These are phyloP conservation scores for Priocnemis perturbator DNA, from an alignment of 2,888 invertebrate genomes.

Conservation along the genomic window DNA sequence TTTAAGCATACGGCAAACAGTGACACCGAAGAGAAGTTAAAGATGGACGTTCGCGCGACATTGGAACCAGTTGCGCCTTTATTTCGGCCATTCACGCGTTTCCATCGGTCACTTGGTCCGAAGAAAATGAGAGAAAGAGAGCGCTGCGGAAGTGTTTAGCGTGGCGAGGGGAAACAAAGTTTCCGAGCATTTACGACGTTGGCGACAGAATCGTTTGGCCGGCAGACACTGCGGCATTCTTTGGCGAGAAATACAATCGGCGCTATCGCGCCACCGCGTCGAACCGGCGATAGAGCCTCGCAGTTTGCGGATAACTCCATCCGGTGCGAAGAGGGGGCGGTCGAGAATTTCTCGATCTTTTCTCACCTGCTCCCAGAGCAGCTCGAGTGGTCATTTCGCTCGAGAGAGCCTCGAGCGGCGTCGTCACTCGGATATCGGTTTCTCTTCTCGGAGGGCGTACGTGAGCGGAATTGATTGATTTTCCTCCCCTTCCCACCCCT, in stretches of 20 bases:
- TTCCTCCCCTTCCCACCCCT: conserved; percentile 7
- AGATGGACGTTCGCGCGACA: too few relatives aligned
- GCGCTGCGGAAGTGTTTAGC: too few relatives aligned
- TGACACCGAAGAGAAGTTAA: too few relatives aligned
- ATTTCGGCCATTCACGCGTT: too few relatives aligned
- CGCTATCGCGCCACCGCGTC: not conserved
- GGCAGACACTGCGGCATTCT: too few relatives aligned
- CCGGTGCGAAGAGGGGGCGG: not conserved
- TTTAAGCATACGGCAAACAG: too few relatives aligned
- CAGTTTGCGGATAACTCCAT: not conserved
- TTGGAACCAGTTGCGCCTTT: too few relatives aligned
- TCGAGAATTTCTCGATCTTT: conserved; percentile 23
- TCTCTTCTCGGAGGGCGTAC: conserved; percentile 21
- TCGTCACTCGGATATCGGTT: conserved; percentile 41
- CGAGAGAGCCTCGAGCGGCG: conserved; percentile 27
- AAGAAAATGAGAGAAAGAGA: too few relatives aligned
- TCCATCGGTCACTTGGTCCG: too few relatives aligned
- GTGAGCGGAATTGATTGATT: conserved; percentile 48
- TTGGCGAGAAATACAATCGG: not conserved
- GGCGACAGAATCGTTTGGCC: too few relatives aligned
- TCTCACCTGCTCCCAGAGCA: conserved; percentile 37
- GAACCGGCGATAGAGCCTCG: not conserved
- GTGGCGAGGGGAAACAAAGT: too few relatives aligned
- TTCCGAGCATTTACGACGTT: too few relatives aligned
- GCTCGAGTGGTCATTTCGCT: conserved; percentile 38